Base-by-base conservation (phyloP, 64 coral and sea anemone genomes). In the Pocillopora damicornis region DNA sequence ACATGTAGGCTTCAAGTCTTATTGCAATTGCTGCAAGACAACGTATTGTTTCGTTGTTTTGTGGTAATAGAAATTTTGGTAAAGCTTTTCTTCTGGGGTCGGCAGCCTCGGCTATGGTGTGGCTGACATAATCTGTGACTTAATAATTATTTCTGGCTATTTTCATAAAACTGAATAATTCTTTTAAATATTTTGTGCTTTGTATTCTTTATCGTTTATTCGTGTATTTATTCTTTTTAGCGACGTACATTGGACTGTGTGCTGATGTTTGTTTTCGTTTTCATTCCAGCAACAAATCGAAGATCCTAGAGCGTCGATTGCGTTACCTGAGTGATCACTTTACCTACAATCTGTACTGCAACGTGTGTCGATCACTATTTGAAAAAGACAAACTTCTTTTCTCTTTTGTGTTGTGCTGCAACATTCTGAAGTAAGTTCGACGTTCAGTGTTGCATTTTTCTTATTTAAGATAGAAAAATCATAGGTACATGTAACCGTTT, bases 371-470 rank as follows among this genome's bases (percentile, higher is more conserved):
- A 45, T 99, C 97, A n/a, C 61, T 99, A 60, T 99, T 99, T 83
- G 97, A 99, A 86, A 99, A 99, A 73, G 97, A 99, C 88, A 99
- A 99, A 51, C 90, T 99, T 11, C 93, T 99, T 42, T 99, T 99
- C 51, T 99, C 97, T 11, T 99, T 99, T 15, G 93, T 99, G 30
- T 79, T 99, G 13, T 99, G 97, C 63, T 87, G 87, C 30, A 99
- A 99, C 79, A 99, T 99, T 73, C 90, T 99, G 58, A 95, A 92
- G 91, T 99, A 80, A 89, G 94, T 76, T 86, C 6, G 68, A 11
- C 42, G 1, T 76, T 15, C 22, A n/a, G 16, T 64, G 14, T 42
- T 83, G 16, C 4, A 8, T 58, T 20, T 64, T 64, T 35, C 35
- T 65, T 15, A 64, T n/a, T 36, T 15, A 35, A 15, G 1, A 17